Conservation (phyloP, 2,888 invertebrate species). For the Ptilodon capucinus region DNA sequence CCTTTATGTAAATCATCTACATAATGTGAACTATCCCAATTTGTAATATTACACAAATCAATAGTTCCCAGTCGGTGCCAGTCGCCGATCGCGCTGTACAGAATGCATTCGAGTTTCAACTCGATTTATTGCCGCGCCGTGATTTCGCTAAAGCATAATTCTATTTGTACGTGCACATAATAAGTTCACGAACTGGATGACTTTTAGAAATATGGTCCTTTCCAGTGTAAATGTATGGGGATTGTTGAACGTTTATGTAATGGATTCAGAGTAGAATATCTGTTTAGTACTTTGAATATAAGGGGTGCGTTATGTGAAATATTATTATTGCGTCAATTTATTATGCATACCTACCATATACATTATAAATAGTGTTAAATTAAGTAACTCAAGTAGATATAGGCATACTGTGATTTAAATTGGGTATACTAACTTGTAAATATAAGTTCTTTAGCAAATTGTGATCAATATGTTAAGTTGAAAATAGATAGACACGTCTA, state of each 20-base stretch:
- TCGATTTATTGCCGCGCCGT: conserved; percentile 40
- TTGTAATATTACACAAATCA: conserved; percentile 3
- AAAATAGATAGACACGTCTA: no score
- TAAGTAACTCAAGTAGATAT: no score
- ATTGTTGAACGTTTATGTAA: background rate
- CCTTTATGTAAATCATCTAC: no score
- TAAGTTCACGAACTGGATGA: conserved; percentile 28
- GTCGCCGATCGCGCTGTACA: conserved; percentile 20
- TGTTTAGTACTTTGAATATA: no score
- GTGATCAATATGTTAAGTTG: no score
- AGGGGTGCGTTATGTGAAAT: no score
- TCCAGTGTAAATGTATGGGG: conserved; percentile 7
- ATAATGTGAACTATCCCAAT: background rate
- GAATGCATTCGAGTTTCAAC: conserved; percentile 36
- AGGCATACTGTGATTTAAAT: no score
- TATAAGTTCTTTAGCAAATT: no score
- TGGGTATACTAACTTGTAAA: no score
- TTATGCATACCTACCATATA: no score
- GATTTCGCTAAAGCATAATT: conserved; percentile 55
- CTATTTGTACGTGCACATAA: conserved; percentile 40
- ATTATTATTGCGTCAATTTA: no score
- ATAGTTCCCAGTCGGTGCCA: conserved; percentile 22
- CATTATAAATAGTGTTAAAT: no score
- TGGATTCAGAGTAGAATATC: background rate
- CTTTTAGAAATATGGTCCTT: conserved; percentile 18